Conservation (phyloP, 2,113 vertebrate genomes). For the Ochotona curzoniae region DNA sequence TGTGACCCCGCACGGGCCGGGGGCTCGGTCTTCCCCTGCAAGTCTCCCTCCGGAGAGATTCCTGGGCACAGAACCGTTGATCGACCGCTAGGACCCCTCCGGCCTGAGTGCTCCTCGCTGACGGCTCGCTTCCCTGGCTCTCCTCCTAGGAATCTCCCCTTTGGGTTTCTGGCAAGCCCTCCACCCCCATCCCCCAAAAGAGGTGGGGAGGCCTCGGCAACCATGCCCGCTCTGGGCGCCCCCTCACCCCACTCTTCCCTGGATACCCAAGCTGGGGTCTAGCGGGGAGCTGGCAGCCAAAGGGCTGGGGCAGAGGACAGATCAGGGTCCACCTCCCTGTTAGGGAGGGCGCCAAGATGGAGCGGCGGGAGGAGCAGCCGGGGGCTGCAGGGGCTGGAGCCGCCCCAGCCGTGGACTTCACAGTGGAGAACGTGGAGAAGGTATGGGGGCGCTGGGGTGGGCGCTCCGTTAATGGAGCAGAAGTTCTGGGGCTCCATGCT, state of each 20-base stretch:
- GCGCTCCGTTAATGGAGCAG: conserved; percentile 64
- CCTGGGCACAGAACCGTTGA: conserved; percentile 52
- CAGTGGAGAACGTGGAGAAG: conserved; percentile 98
- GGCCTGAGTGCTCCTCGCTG: conserved; percentile 34
- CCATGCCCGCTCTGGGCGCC: conserved; percentile 74
- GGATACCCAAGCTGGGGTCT: conserved; percentile 68
- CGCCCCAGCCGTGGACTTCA: conserved; percentile 92
- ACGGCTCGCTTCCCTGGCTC: conserved; percentile 15
- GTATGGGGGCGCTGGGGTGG: conserved; percentile 84
- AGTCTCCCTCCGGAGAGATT: conserved; percentile 46
- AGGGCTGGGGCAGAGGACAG: conserved; percentile 84
- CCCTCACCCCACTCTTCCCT: conserved; percentile 45
- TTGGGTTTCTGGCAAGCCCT: conserved; percentile 57
- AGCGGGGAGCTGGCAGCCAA: conserved; percentile 74
- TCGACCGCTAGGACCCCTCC: conserved; percentile 47
- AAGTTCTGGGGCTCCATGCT: conserved; percentile 72
- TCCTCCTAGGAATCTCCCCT: conserved; percentile 16
- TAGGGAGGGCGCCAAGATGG: conserved; percentile 67
- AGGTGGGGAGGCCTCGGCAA: conserved; percentile 77
- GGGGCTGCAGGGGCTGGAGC: conserved; percentile 74
- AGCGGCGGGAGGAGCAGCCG: conserved; percentile 74
- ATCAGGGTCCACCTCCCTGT: conserved; percentile 53
- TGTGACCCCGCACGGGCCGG: conserved; percentile 51
- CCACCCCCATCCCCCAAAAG: neutral
- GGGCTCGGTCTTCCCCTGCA: conserved; percentile 19